Evolutionary conservation across 35 echinoderm and acorn worm species (phyloP).

Genomic region (Holothuria glaberrima): DNA sequence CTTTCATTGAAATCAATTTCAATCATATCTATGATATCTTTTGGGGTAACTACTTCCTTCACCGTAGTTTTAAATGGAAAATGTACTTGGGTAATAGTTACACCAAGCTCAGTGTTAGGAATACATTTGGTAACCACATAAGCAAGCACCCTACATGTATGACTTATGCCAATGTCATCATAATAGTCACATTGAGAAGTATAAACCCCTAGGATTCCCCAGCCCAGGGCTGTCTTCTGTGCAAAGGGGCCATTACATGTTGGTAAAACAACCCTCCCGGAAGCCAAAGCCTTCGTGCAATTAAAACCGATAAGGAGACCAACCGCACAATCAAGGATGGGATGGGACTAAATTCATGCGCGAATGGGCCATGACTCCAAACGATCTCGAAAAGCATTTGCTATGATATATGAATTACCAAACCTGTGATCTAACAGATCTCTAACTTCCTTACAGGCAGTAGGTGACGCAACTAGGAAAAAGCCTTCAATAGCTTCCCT

Average conservation of each 20-base stretch:
- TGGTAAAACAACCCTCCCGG: constrained; percentile 30
- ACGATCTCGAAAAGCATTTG: neutral
- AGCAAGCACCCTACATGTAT: neutral
- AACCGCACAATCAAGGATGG: constrained; percentile 60
- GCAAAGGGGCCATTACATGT: constrained; percentile 58
- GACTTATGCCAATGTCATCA: constrained; percentile 20
- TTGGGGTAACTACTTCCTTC: constrained; percentile 39
- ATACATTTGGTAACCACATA: constrained; percentile 18
- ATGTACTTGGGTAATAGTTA: neutral
- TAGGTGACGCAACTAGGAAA: constrained; percentile 19
- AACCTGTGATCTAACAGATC: constrained; percentile 46
- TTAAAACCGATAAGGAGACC: constrained; percentile 70
- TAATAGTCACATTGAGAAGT: neutral
- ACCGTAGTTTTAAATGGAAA: neutral
- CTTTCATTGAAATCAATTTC: constrained; percentile 60
- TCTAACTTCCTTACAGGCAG: constrained; percentile 54
- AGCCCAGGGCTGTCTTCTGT: constrained; percentile 41
- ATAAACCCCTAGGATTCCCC: constrained; percentile 50
- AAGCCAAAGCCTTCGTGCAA: constrained; percentile 62
- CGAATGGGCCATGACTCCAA: constrained; percentile 62
- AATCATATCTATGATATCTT: constrained; percentile 41
- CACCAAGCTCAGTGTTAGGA: neutral
- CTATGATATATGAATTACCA: constrained; percentile 26
- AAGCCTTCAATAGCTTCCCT: constrained; percentile 17
- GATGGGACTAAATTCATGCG: constrained; percentile 2